Evolutionary conservation across 2,888 invertebrate species (phyloP), one percentile per base, ranked within the genome.

Genomic region (Teinopalpus imperialis): DNA sequence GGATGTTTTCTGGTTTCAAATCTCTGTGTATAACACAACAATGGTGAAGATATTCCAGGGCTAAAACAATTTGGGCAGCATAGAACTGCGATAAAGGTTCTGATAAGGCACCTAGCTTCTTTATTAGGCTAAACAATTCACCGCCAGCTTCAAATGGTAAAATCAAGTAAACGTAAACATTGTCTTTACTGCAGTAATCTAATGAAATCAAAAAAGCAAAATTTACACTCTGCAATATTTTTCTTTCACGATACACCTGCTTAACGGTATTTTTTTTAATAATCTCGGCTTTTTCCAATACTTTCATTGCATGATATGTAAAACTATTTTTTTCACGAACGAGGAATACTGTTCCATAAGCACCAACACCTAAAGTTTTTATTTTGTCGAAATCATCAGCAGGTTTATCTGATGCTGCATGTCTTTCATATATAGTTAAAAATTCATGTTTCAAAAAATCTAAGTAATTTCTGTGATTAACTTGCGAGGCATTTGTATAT

Each of bases 1-100:
- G 86, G 52, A 97, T 91, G 74, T 97, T 97, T 81, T 97, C 97
- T 0, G 97, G 97, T 69, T 97, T 97, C 34, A 97, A 77, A 75
- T 97, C 97, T 43, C 98, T 91, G 74, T 98, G 97, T 40, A 98
- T 87, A 40, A 98, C 80, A 64, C 93, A 92, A 67, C 97, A 92
- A 63, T 92, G 91, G 73, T 98, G 98, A 35, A 98, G 85, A 81
- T 98, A 98, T 77, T 98, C 98, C 51, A 98, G 82, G 0, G 94
- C 96, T 52, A 98, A 81, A 23, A 95, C 92, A 8, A 98, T 93
- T 89, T 98, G 98, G 5, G 96, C 93, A 0, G 94, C 94, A 78
- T 97, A 98, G 85, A 98, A 98, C 60, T 93, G 92, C 1, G 94
- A 90, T 59, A 94, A 87, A 12, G 91, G 89, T 71, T 97, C 97